Evolutionary conservation across 2,888 invertebrate genomes (phyloP), one percentile per base, ranked within the genome.

Genomic region (Synergus gifuensis): DNA sequence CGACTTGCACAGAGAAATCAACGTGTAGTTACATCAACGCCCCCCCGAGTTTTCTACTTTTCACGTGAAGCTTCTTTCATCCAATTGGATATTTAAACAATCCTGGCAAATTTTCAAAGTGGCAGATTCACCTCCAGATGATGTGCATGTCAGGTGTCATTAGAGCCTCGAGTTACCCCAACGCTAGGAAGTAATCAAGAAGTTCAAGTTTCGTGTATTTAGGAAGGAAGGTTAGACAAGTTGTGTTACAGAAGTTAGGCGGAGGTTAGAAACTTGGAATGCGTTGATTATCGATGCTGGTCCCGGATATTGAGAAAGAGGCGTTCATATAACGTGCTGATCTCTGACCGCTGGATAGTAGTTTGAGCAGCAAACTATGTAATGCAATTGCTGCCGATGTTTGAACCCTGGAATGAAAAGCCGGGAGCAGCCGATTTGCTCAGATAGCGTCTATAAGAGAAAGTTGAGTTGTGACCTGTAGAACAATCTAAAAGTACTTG

Each of bases 181-280:
- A 36, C 49, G 36, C 73, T 54, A 12, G 42, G 18, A 54, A 36
- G 14, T 73, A 54, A 67, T 18, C 49, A 73, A 73, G 73, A 73
- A 73, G 49, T 22, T 16, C 36, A 28, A 69, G 12, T 40, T 66
- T 63, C 63, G 36, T 54, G 54, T 54, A 49, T n/a, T 49, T 36
- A 63, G 42, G n/a, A 36, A 11, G 12, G 42, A 4, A 42, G 66
- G 42, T 66, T 66, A 66, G 66, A 16, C 64, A 64, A 64, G 63
- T 64, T 64, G 18, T 66, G 64, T 9, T 42, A 42, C 67, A 46
- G 18, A 44, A 67, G 67, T 73, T 73, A 54, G 28, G 16, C 46
- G 49, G 69, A 69, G 69, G 69, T 69, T 69, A 69, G 69, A 69
- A 69, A 69, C 22, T 69, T 69, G 69, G 46, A 40, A n/a, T 4